Base-by-base conservation (phyloP, 2,888 invertebrate genomes). In the Caenorhabditis uteleia region DNA sequence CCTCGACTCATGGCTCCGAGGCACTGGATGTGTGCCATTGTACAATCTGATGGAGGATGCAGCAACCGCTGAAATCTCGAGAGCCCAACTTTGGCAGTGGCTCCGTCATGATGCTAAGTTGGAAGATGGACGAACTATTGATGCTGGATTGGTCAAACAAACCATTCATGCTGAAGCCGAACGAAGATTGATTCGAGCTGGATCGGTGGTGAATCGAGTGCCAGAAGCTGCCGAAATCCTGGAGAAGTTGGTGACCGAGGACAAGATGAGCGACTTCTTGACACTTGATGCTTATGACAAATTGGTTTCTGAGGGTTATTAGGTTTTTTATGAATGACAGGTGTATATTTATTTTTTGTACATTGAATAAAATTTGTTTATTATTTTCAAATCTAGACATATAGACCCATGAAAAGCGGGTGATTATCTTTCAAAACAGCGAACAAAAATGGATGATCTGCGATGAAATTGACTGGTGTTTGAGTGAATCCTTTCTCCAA, bases 31-130 rank as follows among this genome's bases (percentile, higher is more conserved):
- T 78, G 90, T 89, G 83, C 87, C 87, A 75, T 87, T 88, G 61
- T 87, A 87, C 64, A 89, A 88, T 12, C 86, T 87, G 23, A 88
- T 90, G 25, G 90, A 90, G 81, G 90, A 90, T 81, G 89, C 89
- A 0, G 90, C 90, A 4, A 90, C 90, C 0, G 90, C 90, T 1
- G 90, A 90, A 84, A 90, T 90, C 78, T 89, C 89, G 0, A 85
- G 90, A 48, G 88, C 88, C 25, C 90, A 90, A 84, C 86, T 90
- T 54, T 90, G 90, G 90, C 90, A 90, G 82, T 90, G 90, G 89
- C 87, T 89, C 57, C 85, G 88, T 56, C 89, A 89, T 79, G 83
- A 86, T 88, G 88, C 78, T 84, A 85, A 47, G 81, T 85, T 18
- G 73, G 84, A 57, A 56, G 80, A 80, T 50, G 80, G 79, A 7